Conservation (phyloP, 2,113 vertebrate genomes). For the Pluvialis apricaria region DNA sequence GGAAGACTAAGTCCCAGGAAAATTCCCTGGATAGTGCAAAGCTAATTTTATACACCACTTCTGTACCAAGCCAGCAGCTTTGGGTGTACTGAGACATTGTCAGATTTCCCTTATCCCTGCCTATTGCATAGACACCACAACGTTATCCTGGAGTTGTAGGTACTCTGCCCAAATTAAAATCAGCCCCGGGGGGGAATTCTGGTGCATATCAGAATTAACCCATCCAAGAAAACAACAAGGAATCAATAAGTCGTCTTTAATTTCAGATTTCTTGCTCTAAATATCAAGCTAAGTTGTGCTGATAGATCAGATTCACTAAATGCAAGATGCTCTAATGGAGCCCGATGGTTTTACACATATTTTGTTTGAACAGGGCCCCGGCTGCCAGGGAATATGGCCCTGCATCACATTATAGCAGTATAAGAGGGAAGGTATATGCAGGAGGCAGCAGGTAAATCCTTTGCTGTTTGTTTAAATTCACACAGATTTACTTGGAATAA, state of each 20-base stretch:
- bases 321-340: background rate
- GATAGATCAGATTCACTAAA: background rate
- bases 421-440: background rate
- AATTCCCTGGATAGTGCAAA: background rate
- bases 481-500: background rate
- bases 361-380: background rate
- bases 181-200: background rate
- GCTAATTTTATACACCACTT: background rate
- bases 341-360: background rate
- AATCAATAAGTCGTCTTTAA: background rate
- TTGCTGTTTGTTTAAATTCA: background rate
- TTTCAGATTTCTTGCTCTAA: background rate
- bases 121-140: background rate
- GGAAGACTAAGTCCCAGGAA: background rate
- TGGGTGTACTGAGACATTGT: background rate
- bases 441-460: background rate
- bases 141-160: background rate
- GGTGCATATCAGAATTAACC: background rate
- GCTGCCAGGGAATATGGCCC: background rate
- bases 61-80: background rate
- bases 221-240: background rate
- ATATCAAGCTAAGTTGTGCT: background rate
- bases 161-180: background rate
- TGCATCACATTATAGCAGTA: background rate
- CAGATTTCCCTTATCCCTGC: background rate